These are phyloP conservation scores for Bradysia coprophila DNA, from an alignment of 1,140 invertebrate genomes.

Conservation along the genomic window DNA sequence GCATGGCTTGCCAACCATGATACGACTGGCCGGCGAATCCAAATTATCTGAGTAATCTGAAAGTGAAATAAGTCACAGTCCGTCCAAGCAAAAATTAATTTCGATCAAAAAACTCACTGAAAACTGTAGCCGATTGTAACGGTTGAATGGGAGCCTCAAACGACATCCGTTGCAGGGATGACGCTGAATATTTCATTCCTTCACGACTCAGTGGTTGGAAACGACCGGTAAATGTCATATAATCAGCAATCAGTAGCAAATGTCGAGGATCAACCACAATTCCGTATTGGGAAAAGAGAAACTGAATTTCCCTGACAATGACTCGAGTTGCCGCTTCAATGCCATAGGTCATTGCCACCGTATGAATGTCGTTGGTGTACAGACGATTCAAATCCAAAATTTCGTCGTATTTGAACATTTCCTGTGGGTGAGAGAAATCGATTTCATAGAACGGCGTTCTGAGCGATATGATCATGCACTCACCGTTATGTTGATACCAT, in stretches of 20 bases:
- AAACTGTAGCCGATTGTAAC: constrained; percentile 61
- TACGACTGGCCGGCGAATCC: constrained; percentile 67
- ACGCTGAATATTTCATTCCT: constrained; percentile 73
- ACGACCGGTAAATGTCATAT: constrained; percentile 89
- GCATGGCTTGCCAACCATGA: constrained; percentile 73
- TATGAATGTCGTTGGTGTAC: constrained; percentile 90
- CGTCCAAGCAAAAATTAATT: not conserved
- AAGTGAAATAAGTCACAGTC: constrained; percentile 11
- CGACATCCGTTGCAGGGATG: constrained; percentile 94
- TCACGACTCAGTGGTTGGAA: constrained; percentile 80
- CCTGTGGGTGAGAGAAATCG: constrained; percentile 24
- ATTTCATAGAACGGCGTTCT: not conserved
- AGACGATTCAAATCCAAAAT: constrained; percentile 71
- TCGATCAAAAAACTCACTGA: constrained; percentile 24
- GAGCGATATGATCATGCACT: constrained; percentile 8
- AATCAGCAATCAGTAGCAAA: constrained; percentile 84
- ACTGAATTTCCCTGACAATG: constrained; percentile 40
- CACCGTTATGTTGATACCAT: constrained; percentile 82
- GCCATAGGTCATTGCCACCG: constrained; percentile 76
- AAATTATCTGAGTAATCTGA: constrained; percentile 53
- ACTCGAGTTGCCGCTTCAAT: constrained; percentile 89
- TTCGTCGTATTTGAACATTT: constrained; percentile 68
- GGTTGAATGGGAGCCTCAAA: constrained; percentile 88
- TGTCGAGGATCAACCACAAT: constrained; percentile 90
- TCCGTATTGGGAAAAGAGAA: constrained; percentile 57